Conservation (phyloP, 2,888 invertebrate genomes). For the Cheilosia grossa region DNA sequence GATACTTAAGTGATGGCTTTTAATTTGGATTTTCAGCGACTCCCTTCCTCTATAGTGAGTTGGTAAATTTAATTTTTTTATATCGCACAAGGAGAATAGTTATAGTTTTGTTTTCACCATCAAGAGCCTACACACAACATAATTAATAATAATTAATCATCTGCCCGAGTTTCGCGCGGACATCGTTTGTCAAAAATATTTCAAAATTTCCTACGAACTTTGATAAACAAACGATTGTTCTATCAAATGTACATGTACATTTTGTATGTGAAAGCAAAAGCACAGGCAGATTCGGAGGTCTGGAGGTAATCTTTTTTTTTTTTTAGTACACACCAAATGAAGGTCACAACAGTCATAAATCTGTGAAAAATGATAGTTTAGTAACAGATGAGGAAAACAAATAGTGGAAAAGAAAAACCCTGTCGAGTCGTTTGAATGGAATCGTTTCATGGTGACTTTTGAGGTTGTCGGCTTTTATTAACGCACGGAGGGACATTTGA, state of each 20-base stretch:
- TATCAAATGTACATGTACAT: not conserved
- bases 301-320: constrained; percentile 27
- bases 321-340: constrained; percentile 22
- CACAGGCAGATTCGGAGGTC: constrained; percentile 24
- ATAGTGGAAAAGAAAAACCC: not conserved
- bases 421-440: not conserved
- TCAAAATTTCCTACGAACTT: not conserved
- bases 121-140: not conserved
- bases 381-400: constrained; percentile 16
- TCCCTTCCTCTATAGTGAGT: not conserved
- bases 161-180: not conserved
- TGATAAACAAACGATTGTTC: constrained; percentile 20
- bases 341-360: constrained; percentile 44
- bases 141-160: constrained; percentile 2
- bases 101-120: constrained; percentile 16
- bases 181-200: not conserved
- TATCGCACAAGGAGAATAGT: not conserved
- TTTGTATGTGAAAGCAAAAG: not conserved
- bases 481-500: too few species aligned
- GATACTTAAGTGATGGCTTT: constrained; percentile 54
- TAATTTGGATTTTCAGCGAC: constrained; percentile 37
- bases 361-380: constrained; percentile 18
- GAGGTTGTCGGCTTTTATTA: not conserved
- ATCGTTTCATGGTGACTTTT: constrained; percentile 15
- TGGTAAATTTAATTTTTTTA: not conserved